Conservation (phyloP, 2,797 vertebrate species). For the Cynodonichthys magdalenae region DNA sequence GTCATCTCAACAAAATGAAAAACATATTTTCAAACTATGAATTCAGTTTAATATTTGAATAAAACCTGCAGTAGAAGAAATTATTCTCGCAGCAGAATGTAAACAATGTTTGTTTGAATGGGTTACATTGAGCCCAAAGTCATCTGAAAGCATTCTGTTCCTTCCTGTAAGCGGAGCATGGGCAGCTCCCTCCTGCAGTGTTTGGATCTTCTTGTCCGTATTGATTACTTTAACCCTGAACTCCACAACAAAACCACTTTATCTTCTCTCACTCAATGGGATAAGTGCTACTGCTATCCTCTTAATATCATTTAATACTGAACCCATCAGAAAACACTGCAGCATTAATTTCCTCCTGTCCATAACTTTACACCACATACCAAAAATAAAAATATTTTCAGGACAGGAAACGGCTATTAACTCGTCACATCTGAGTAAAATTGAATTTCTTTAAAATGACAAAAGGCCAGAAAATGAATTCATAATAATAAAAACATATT, state of each 20-base stretch:
- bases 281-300: conserved; percentile 37
- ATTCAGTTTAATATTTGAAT: no score
- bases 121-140: conserved; percentile 15
- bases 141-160: conserved; percentile 45
- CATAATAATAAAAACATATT: conserved; percentile 40
- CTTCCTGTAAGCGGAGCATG: conserved; percentile 50
- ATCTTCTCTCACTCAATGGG: conserved; percentile 21
- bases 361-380: conserved; percentile 60
- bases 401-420: conserved; percentile 57
- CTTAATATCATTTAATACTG: conserved; percentile 57
- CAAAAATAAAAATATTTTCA: conserved; percentile 55
- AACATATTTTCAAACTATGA: no score
- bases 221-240: conserved; percentile 71
- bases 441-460: conserved; percentile 45
- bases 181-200: conserved; percentile 57
- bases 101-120: conserved; percentile 4
- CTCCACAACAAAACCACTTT: conserved; percentile 57
- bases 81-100: conserved; percentile 2
- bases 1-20: no score
- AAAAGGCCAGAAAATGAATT: conserved; percentile 14
- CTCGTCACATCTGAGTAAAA: conserved; percentile 59
- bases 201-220: conserved; percentile 70
- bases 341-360: conserved; percentile 69
- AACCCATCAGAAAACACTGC: conserved; percentile 60
- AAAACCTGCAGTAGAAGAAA: no score